Evolutionary conservation across 1,140 invertebrate species (phyloP).

Genomic region (Wiebesia pumilae): DNA sequence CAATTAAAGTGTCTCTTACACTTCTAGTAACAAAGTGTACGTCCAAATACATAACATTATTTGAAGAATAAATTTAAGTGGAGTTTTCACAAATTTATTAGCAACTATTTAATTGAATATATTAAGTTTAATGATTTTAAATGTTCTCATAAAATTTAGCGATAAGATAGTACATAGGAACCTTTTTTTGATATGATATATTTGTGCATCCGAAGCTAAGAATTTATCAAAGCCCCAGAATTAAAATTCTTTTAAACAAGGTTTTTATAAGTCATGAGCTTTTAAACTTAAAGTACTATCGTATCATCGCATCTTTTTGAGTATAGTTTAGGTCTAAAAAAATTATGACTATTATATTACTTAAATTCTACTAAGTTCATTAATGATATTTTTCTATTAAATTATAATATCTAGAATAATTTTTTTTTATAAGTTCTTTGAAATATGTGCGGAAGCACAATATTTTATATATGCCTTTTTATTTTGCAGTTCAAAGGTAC

Average conservation of each 20-base stretch:
- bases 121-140: background rate
- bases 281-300: constrained; percentile 6
- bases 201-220: background rate
- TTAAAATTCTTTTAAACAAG: background rate
- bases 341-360: too few relatives aligned
- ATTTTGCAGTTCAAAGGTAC: too few relatives aligned
- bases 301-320: background rate
- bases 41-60: background rate
- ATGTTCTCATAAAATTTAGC: background rate
- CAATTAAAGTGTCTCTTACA: too few relatives aligned
- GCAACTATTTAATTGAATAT: too few relatives aligned
- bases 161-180: background rate
- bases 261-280: background rate
- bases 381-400: too few relatives aligned
- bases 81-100: background rate
- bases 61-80: background rate
- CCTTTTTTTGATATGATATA: background rate
- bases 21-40: background rate
- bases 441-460: too few relatives aligned
- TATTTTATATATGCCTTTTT: too few relatives aligned
- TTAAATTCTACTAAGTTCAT: too few relatives aligned
- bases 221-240: background rate
- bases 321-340: background rate
- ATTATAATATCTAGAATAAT: too few relatives aligned
- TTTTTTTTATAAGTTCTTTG: too few relatives aligned